Evolutionary conservation across 2,797 vertebrate species (phyloP).

Genomic region (Pteronotus mesoamericanus): DNA sequence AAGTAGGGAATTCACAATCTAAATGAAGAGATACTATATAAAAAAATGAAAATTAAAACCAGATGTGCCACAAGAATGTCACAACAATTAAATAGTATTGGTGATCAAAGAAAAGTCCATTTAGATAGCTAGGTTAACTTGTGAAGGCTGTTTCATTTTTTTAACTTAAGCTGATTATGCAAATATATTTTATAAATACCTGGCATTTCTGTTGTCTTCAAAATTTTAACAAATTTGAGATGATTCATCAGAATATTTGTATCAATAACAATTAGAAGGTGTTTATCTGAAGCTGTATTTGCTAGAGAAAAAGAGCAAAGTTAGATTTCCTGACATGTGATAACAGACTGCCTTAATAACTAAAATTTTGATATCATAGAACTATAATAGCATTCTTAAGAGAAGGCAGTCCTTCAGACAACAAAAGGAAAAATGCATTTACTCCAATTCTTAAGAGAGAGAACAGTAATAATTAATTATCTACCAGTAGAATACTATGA

Average conservation of each 20-base stretch:
- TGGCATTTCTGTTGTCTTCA: conserved; percentile 86
- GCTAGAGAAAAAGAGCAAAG: conserved; percentile 73
- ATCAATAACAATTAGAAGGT: conserved; percentile 90
- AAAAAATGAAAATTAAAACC: conserved; percentile 17
- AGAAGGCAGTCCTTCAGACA: background rate
- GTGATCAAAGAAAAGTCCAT: background rate
- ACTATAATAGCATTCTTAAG: background rate
- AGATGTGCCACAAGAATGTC: background rate
- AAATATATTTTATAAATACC: conserved; percentile 80
- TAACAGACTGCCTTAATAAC: background rate
- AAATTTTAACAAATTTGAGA: conserved; percentile 89
- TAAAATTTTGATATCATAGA: background rate
- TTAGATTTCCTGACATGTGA: conserved; percentile 37
- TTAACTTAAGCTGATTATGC: background rate
- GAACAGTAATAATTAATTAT: background rate
- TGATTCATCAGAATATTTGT: conserved; percentile 96
- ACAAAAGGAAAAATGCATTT: conserved; percentile 21
- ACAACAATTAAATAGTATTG: background rate
- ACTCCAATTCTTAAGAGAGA: background rate
- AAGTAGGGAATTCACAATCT: conserved; percentile 11
- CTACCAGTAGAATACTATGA: background rate
- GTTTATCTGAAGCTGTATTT: conserved; percentile 79
- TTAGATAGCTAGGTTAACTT: background rate
- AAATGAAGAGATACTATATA: background rate
- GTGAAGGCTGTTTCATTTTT: background rate